A percentile compares a stretch with the other conserved stretches of the same genome.
These are phyloP conservation scores for Agapostemon virescens DNA, from an alignment of 2,888 invertebrate species.

Conservation along the genomic window DNA sequence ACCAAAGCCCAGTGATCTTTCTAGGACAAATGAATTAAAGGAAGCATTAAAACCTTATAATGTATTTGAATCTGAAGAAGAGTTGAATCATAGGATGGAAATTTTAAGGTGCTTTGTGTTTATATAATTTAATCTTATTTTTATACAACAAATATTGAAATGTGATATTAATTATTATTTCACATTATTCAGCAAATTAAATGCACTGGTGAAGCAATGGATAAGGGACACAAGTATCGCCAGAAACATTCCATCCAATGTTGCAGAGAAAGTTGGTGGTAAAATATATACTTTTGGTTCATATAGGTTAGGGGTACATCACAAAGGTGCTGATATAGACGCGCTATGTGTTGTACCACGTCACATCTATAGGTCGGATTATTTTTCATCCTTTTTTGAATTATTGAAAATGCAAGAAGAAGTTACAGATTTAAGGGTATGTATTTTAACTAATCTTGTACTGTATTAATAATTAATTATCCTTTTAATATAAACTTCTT, in stretches of 20 bases:
- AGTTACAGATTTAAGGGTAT: slow-evolving; percentile 90
- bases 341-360: slow-evolving; percentile 98
- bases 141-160: not conserved
- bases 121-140: not conserved
- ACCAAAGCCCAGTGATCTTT: slow-evolving; percentile 89
- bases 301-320: slow-evolving; percentile 96
- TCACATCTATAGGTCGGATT: slow-evolving; percentile 96
- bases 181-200: slow-evolving; percentile 86
- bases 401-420: slow-evolving; percentile 92
- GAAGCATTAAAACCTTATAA: slow-evolving; percentile 90
- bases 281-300: slow-evolving; percentile 99
- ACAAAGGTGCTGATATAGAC: slow-evolving; percentile 99
- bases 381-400: slow-evolving; percentile 97
- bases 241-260: slow-evolving; percentile 95
- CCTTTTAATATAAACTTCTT: slow-evolving; percentile 37
- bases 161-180: slow-evolving; percentile 13
- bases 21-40: slow-evolving; percentile 89
- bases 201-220: slow-evolving; percentile 96
- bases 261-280: slow-evolving; percentile 96
- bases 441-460: slow-evolving; percentile 32
- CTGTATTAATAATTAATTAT: slow-evolving; percentile 25
- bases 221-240: slow-evolving; percentile 93
- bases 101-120: slow-evolving; percentile 83
- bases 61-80: slow-evolving; percentile 94
- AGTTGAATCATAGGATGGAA: slow-evolving; percentile 94